Conservation (phyloP, 2,888 invertebrate species). For the Drosophila vallismaia region DNA sequence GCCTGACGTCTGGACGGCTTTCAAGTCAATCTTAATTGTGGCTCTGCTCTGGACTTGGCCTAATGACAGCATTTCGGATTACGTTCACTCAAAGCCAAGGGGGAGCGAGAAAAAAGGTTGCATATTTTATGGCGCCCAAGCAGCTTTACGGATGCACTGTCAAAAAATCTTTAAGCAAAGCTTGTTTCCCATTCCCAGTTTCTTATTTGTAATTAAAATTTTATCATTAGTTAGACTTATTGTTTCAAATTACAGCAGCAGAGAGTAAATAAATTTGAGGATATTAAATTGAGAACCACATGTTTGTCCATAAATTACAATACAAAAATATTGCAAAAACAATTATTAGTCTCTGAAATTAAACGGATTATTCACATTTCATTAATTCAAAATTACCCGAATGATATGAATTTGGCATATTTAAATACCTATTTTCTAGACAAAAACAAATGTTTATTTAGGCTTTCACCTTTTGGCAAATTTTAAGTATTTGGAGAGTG, state of each 20-base stretch:
- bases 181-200: background rate
- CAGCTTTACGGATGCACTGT: slow-evolving; percentile 39
- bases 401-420: background rate
- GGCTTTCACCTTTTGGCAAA: background rate
- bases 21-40: slow-evolving; percentile 75
- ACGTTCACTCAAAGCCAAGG: slow-evolving; percentile 63
- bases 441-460: slow-evolving; percentile 2
- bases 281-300: background rate
- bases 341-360: background rate
- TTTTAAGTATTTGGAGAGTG: background rate
- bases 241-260: background rate
- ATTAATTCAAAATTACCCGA: background rate
- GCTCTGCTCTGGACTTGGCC: slow-evolving; percentile 44
- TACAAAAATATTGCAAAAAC: background rate
- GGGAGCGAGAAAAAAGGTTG: slow-evolving; percentile 54
- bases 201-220: background rate
- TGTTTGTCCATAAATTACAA: background rate
- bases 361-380: background rate
- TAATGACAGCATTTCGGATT: slow-evolving; percentile 75
- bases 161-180: background rate
- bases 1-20: slow-evolving; percentile 55
- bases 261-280: background rate
- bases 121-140: slow-evolving; percentile 58
- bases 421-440: background rate
- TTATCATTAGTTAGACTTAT: background rate